Conservation (phyloP, 2,797 vertebrate genomes). For the Eutrigla gurnardus region DNA sequence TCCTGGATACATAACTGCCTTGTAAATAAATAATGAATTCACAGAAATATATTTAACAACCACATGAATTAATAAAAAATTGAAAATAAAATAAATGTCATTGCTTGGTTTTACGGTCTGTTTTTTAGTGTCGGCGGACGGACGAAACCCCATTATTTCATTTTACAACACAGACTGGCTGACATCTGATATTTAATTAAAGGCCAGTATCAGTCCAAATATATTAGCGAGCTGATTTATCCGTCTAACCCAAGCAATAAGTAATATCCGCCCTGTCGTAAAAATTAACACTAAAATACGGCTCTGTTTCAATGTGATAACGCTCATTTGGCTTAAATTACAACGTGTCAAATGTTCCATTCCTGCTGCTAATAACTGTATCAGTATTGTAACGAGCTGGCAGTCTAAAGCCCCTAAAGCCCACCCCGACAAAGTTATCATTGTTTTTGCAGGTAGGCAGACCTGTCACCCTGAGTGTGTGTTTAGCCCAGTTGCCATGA, state of each 20-base stretch:
- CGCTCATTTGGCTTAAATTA: slow-evolving; percentile 43
- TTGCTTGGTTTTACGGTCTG: slow-evolving; percentile 24
- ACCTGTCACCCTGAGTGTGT: slow-evolving; percentile 64
- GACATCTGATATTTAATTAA: slow-evolving; percentile 67
- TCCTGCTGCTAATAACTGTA: slow-evolving; percentile 50
- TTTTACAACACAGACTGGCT: slow-evolving; percentile 36
- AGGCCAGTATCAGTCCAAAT: slow-evolving; percentile 48
- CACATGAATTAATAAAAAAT: slow-evolving; percentile 22
- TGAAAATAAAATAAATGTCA: slow-evolving; percentile 39
- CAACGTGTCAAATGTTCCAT: slow-evolving; percentile 31
- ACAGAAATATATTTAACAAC: slow-evolving; percentile 21
- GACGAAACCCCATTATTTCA: slow-evolving; percentile 40
- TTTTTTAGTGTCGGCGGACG: slow-evolving; percentile 24
- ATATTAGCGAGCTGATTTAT: slow-evolving; percentile 53
- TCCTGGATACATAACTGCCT: background rate
- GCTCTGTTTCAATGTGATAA: slow-evolving; percentile 46
- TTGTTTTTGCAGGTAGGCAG: slow-evolving; percentile 74
- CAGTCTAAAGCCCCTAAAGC: slow-evolving; percentile 15
- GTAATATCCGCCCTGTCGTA: slow-evolving; percentile 38
- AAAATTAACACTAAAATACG: slow-evolving; percentile 48
- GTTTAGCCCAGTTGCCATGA: slow-evolving; percentile 74
- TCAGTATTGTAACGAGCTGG: slow-evolving; percentile 35
- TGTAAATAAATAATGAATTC: slow-evolving; percentile 23
- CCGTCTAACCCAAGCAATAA: slow-evolving; percentile 31
- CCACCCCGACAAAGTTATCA: slow-evolving; percentile 59